Base-by-base conservation (phyloP, 2,113 vertebrate species). In the Chelonoidis abingdonii region DNA sequence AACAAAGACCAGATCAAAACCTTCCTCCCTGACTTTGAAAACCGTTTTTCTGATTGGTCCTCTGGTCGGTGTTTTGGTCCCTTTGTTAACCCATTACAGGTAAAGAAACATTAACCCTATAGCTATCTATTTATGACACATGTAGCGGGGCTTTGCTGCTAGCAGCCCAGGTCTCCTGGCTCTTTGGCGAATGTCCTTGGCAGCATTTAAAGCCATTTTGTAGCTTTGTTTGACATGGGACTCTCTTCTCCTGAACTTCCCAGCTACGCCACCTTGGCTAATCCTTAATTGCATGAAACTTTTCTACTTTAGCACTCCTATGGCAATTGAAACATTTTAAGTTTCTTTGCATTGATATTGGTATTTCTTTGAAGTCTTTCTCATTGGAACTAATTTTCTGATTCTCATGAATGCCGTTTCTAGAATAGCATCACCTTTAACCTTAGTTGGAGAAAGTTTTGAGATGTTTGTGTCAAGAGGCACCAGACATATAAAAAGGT, bases 121-220 rank as follows among this genome's bases (percentile, higher is more conserved):
- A 41, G 41, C 41, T 41, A 41, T 41, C 41, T 41, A 41, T 41
- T 41, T 41, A 41, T 41, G 41, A 41, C 41, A 41, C 41, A 1
- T 65, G 50, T 17, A 1, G 1, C n/a, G n/a, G n/a, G n/a, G n/a
- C n/a, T n/a, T n/a, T 0, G 0, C 25, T 41, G 44, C 84, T 80
- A 14, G 31, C 44, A 8, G 50, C 14, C 56, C 24, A 75, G 6
- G 5, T 5, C 16, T 87, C 31, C 52, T 47, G 5, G 86, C 84
- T 84, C 8, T 83, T 89, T 50, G 54, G 50, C 11, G 65, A 59
- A 59, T 59, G 27, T 29, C 27, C 25, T 10, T 13, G 57, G 57
- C 57, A 59, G 25, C 57, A 59, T 59, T 59, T 59, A 12, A 59
- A 29, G 57, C 57, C 7, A 59, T 59, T 59, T 59, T 59, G 57